Base-by-base conservation (phyloP, 2,113 vertebrate genomes). In the Acrocephalus arundinaceus region DNA sequence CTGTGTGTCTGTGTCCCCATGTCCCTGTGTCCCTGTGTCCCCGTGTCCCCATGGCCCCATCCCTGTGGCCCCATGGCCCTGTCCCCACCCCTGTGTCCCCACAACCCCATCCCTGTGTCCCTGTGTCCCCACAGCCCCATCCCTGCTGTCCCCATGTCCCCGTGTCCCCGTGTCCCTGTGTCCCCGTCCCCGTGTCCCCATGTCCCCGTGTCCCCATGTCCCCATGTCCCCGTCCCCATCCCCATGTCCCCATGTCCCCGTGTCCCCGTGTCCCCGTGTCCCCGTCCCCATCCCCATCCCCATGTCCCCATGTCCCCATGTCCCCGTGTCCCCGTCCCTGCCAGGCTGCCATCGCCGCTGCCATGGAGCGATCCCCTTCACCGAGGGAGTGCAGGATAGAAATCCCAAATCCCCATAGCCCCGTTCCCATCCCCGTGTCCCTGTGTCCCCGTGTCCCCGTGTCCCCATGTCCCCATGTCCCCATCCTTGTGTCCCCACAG, bases 381-480 rank as follows among this genome's bases (percentile, higher is more conserved):
- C 94, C 28, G 7, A 90, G 85, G 95, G 89, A 43, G 46, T 93
- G 92, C 62, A 11, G 27, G 96, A 73, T 86, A 96, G 95, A 96
- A 97, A 96, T 97, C 95, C 95, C 96, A 96, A 97, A 97, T n/a
- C n/a, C n/a, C n/a, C n/a, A n/a, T n/a, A n/a, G 10, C 14, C 11
- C 14, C 10, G 7, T 46, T 7, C 54, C 30, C 46, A 46, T 46
- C 20, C 24, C 23, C 10, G 15, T 33, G 35, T 12, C 2, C 9
- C 55, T 10, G 31, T 13, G 3, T 57, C 28, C 70, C 48, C 30
- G 35, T 7, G n/a, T n/a, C n/a, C 24, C 23, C 10, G 15, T 33
- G 35, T 12, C 2, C 9, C 55, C 16, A 24, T 13, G 3, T 57
- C 28, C 70, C 48, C 30, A n/a, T n/a, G n/a, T n/a, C n/a, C n/a